phyloP scores from a whole-genome alignment of 37 sponge, comb jelly and placozoan genomes.

The Beroe forskalii region DNA sequence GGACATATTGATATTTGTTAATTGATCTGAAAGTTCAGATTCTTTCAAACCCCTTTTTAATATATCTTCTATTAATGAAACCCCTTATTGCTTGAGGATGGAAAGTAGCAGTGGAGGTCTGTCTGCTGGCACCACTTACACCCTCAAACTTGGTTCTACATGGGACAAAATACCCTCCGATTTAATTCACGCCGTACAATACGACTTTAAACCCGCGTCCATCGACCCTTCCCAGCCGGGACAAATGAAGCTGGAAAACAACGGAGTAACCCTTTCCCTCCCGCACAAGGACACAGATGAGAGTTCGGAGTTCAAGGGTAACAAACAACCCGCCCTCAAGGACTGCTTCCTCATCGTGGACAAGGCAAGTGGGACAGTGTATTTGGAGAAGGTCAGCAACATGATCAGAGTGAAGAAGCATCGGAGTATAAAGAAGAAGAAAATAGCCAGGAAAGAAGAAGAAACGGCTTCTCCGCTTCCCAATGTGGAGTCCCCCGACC shows the following conservation, averaged over 20 bases:
- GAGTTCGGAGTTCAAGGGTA: slow-evolving; percentile 60
- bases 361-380: background rate
- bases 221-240: slow-evolving; percentile 35
- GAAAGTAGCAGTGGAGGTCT: background rate
- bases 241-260: slow-evolving; percentile 11
- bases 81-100: too few relatives aligned
- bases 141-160: slow-evolving; percentile 41
- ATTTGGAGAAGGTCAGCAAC: slow-evolving; percentile 34
- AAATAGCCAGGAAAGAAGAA: background rate
- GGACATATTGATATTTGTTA: too few relatives aligned
- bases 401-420: slow-evolving; percentile 62
- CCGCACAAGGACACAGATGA: slow-evolving; percentile 58
- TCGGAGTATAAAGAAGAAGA: slow-evolving; percentile 37
- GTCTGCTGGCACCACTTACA: slow-evolving; percentile 8
- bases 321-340: slow-evolving; percentile 30
- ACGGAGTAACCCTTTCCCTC: slow-evolving; percentile 17
- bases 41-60: too few relatives aligned
- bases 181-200: slow-evolving; percentile 42
- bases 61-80: too few relatives aligned
- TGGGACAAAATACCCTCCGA: slow-evolving; percentile 58
- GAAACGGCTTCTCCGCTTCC: slow-evolving; percentile 26
- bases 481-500: background rate
- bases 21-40: too few relatives aligned
- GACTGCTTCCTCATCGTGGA: slow-evolving; percentile 57
- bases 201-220: slow-evolving; percentile 64